A percentile compares a stretch with the other conserved stretches of the same genome.
phyloP scores from a whole-genome alignment of 2,113 vertebrate species.

The Tetrax tetrax region DNA sequence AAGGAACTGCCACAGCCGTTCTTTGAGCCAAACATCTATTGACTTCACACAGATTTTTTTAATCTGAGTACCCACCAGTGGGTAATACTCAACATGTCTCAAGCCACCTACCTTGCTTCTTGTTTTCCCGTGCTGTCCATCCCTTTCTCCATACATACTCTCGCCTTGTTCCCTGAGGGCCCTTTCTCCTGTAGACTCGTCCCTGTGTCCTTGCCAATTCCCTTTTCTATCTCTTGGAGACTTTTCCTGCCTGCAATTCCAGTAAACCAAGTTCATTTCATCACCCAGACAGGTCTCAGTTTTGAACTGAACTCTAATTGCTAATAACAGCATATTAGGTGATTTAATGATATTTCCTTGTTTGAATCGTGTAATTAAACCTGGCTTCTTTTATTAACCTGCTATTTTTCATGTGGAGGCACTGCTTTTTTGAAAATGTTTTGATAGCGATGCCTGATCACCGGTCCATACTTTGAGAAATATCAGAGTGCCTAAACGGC shows the following conservation, averaged over 20 bases:
- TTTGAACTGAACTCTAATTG: background rate
- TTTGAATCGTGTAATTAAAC: constrained; percentile 10
- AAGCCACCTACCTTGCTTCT: background rate
- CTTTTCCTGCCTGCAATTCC: background rate
- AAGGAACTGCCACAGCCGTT: background rate
- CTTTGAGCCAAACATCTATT: background rate
- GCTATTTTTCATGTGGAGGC: background rate
- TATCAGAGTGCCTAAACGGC: background rate
- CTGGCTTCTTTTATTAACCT: background rate
- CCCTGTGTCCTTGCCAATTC: background rate
- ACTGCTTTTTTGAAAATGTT: background rate
- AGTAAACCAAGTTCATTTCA: background rate
- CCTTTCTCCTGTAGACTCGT: background rate
- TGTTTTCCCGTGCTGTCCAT: background rate
- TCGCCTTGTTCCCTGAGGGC: background rate
- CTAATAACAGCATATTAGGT: background rate
- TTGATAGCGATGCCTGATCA: background rate
- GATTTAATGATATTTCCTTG: background rate
- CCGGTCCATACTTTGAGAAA: constrained; percentile 1
- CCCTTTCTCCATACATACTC: background rate
- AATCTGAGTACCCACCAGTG: background rate
- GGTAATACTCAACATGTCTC: background rate
- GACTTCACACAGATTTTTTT: background rate
- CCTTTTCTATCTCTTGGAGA: background rate
- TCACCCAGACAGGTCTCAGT: background rate